Evolutionary conservation across 53 echinoderm and acorn worm genomes (phyloP).

Genomic region (Pentamera pediparva): DNA sequence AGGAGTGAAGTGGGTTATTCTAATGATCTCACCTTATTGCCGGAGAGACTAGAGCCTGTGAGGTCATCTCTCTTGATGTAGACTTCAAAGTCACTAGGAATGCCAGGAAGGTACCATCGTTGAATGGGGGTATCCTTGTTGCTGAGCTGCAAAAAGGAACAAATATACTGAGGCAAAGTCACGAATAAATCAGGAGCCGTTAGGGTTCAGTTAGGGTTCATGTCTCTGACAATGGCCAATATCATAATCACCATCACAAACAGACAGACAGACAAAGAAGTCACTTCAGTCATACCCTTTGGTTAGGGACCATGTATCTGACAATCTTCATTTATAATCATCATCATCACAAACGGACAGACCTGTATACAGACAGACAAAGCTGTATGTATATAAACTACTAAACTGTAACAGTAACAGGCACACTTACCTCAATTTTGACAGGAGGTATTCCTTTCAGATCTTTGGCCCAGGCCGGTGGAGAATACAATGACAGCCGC

Average conservation of each 20-base stretch:
- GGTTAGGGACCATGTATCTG: not conserved
- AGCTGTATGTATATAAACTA: too few relatives aligned
- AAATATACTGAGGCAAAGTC: not conserved
- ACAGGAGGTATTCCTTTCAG: not conserved
- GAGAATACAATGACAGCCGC: not conserved
- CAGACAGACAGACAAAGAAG: too few relatives aligned
- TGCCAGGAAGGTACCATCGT: conserved; percentile 66
- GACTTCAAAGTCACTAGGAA: conserved; percentile 69
- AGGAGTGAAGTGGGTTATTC: too few relatives aligned
- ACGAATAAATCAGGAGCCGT: too few relatives aligned
- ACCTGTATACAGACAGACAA: too few relatives aligned
- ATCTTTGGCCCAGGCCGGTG: conserved; percentile 2
- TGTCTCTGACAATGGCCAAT: too few relatives aligned
- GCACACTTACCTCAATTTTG: conserved; percentile 1
- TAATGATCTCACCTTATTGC: conserved; percentile 98
- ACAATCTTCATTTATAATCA: not conserved
- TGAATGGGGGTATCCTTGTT: conserved; percentile 71
- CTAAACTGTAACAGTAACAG: too few relatives aligned
- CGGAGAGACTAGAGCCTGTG: conserved; percentile 67
- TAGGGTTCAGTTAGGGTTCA: too few relatives aligned
- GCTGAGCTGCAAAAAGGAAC: conserved; percentile 11
- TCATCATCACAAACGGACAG: not conserved
- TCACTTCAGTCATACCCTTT: not conserved
- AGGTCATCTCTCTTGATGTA: conserved; percentile 85
- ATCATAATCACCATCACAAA: too few relatives aligned